A percentile compares a stretch with the other conserved stretches of the same genome.
phyloP scores from a whole-genome alignment of 2,797 vertebrate genomes.

The Sphenopsis melanotis region DNA sequence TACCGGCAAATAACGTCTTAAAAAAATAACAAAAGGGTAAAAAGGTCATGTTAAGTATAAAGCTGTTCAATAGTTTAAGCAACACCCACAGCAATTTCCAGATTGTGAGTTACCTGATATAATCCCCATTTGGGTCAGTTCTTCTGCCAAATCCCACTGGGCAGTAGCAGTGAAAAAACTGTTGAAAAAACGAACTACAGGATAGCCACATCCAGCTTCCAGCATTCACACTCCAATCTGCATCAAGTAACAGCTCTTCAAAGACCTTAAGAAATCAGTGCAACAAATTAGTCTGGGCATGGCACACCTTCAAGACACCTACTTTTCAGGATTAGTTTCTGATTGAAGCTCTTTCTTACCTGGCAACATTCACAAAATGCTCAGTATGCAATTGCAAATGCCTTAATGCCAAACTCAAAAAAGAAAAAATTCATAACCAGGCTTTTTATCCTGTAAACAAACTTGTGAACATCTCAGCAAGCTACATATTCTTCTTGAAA shows the following conservation, averaged over 20 bases:
- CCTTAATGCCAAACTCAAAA: background rate
- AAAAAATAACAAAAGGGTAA: background rate
- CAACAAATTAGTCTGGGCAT: background rate
- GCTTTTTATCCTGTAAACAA: background rate
- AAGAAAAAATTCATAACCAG: background rate
- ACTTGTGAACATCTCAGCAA: background rate
- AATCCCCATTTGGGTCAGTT: constrained; percentile 93
- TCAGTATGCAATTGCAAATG: background rate
- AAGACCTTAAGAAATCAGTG: constrained; percentile 81
- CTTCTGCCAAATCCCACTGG: constrained; percentile 91
- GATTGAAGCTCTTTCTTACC: background rate
- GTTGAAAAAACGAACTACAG: constrained; percentile 95
- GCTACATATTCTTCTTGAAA: background rate
- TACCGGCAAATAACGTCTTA: constrained; percentile 89
- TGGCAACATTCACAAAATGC: background rate
- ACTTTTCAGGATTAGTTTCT: background rate
- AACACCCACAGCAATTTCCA: background rate
- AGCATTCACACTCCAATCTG: constrained; percentile 96
- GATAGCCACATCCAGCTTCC: constrained; percentile 99
- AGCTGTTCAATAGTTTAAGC: background rate
- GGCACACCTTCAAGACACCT: background rate
- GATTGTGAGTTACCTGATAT: constrained; percentile 81
- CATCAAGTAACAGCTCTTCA: constrained; percentile 93
- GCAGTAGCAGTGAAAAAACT: constrained; percentile 96
- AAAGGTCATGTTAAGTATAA: background rate